Conservation (phyloP, 2,113 vertebrate species). For the Caloenas nicobarica region DNA sequence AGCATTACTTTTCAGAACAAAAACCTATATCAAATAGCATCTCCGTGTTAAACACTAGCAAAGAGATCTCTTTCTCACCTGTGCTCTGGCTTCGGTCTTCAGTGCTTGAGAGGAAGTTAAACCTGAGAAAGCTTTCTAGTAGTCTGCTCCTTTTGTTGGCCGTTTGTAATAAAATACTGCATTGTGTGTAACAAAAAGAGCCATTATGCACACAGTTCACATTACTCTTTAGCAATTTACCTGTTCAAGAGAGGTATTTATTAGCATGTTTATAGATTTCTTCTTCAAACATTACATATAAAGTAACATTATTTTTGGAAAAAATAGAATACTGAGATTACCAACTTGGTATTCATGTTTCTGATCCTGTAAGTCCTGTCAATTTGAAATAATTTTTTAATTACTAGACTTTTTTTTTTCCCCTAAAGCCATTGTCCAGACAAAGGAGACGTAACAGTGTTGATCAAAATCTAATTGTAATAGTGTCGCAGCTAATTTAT, state of each 20-base stretch:
- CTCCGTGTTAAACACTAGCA: not conserved
- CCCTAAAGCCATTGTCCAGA: not conserved
- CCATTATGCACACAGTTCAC: not conserved
- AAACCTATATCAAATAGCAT: not conserved
- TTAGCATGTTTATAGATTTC: not conserved
- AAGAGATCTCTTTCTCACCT: not conserved
- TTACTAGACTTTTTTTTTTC: not conserved
- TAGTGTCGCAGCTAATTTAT: not conserved
- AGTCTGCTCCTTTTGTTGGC: not conserved
- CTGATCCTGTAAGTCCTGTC: not conserved
- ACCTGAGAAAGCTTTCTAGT: not conserved
- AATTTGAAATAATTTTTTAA: not conserved
- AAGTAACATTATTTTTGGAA: not conserved
- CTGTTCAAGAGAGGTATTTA: not conserved
- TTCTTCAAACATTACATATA: not conserved
- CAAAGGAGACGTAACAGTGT: not conserved
- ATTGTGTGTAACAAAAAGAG: not conserved
- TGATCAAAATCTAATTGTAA: not conserved
- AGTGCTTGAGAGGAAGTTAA: not conserved
- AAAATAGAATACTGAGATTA: not conserved
- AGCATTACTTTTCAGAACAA: not conserved
- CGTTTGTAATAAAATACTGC: not conserved
- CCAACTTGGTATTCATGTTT: not conserved
- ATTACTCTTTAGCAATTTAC: not conserved
- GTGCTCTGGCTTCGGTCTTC: not conserved